Evolutionary conservation across 2,797 vertebrate genomes (phyloP).

Genomic region (Iguana delicatissima): DNA sequence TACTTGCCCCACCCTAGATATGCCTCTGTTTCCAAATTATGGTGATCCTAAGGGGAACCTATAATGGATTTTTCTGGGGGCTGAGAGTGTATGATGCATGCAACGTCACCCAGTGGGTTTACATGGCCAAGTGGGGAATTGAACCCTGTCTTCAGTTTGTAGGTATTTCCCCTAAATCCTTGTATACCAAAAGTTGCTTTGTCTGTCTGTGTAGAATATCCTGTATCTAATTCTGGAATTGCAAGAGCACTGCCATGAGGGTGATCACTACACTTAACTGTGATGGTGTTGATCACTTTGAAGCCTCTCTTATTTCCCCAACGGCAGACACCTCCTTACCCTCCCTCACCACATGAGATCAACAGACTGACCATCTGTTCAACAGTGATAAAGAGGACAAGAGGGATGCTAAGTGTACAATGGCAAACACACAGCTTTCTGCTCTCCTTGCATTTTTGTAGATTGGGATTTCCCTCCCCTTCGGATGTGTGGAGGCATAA

Average conservation of each 20-base stretch:
- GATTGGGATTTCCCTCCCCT: background rate
- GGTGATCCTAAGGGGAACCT: no score
- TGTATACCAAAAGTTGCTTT: background rate
- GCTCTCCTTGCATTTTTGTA: background rate
- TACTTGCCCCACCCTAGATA: no score
- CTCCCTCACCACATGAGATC: background rate
- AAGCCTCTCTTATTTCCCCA: background rate
- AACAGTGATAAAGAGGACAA: background rate
- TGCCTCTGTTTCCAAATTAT: no score
- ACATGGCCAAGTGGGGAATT: no score
- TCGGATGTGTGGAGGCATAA: background rate
- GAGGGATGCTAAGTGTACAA: background rate
- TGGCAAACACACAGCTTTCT: background rate
- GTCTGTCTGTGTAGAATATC: background rate
- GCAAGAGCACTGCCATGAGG: background rate
- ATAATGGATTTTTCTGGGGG: no score
- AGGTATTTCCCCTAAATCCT: background rate
- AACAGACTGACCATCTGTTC: conserved; percentile 9
- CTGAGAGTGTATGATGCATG: no score
- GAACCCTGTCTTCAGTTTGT: background rate
- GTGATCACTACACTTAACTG: background rate
- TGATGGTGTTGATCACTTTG: background rate
- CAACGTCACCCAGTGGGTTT: no score
- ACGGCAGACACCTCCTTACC: no score
- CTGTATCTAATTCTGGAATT: background rate